Conservation (phyloP, 2,797 vertebrate species). For the Pteronotus mesoamericanus region DNA sequence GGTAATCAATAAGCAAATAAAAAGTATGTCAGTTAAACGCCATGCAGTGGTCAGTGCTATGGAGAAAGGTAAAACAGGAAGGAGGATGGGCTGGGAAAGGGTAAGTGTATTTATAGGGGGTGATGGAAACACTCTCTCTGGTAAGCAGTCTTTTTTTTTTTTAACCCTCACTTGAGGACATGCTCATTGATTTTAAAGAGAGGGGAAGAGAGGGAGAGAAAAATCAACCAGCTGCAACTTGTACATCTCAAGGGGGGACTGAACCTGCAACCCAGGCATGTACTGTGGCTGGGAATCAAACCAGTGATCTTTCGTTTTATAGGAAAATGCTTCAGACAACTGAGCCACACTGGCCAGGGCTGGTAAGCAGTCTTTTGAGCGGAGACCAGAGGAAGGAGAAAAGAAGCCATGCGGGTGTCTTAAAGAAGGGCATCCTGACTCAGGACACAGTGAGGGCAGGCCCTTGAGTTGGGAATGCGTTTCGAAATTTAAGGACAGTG, state of each 20-base stretch:
- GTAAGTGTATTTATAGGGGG: background rate
- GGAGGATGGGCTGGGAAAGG: background rate
- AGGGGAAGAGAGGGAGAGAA: background rate
- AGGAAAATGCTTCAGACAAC: background rate
- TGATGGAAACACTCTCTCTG: background rate
- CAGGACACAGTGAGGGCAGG: background rate
- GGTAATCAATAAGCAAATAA: background rate
- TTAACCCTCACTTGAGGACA: background rate
- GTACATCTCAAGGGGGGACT: background rate
- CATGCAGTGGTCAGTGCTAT: background rate
- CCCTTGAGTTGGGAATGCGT: background rate
- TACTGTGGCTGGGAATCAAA: background rate
- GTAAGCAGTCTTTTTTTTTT: background rate
- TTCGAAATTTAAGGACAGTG: background rate
- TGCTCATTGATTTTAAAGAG: background rate
- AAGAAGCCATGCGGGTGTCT: background rate
- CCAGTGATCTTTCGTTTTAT: background rate
- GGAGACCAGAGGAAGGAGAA: background rate
- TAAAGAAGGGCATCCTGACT: background rate
- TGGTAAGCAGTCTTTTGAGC: background rate
- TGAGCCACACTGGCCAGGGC: too few species aligned
- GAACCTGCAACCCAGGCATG: background rate
- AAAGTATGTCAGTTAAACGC: background rate
- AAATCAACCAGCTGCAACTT: background rate
- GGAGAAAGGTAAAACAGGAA: background rate